Percentiles rank a stretch among this genome's conserved stretches.
Conservation (phyloP, 2,888 invertebrate species). For the Loripinus fragilis region DNA sequence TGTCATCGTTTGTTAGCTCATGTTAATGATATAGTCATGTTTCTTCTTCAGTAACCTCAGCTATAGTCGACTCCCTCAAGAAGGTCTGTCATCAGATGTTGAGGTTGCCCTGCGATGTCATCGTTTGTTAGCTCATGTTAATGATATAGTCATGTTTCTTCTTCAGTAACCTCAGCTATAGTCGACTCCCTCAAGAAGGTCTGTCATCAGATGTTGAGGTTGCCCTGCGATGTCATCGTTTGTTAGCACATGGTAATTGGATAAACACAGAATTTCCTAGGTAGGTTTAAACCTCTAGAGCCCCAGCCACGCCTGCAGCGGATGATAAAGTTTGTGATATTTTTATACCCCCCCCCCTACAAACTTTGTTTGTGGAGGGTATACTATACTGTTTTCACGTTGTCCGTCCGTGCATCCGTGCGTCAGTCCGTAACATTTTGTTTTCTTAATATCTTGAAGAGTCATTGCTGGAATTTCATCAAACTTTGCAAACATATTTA, state of each 20-base stretch:
- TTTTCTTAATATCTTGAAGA: no score
- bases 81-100: constrained; percentile 72
- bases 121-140: constrained; percentile 79
- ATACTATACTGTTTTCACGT: no score
- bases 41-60: constrained; percentile 76
- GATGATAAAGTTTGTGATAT: no score
- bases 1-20: constrained; percentile 80
- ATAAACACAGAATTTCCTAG: constrained; percentile 74
- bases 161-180: constrained; percentile 78
- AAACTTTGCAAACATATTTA: no score
- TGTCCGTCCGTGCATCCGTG: no score
- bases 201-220: constrained; percentile 75
- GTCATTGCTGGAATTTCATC: no score
- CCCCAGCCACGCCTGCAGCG: no score
- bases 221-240: constrained; percentile 78
- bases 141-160: no score
- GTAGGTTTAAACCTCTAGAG: no score
- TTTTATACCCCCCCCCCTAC: no score
- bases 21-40: constrained; percentile 21
- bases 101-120: constrained; percentile 79
- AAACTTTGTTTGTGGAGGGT: no score
- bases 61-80: constrained; percentile 73
- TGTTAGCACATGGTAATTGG: constrained; percentile 80
- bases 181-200: constrained; percentile 68
- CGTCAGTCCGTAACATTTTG: no score